A percentile compares a stretch with the other conserved stretches of the same genome.
phyloP scores from a whole-genome alignment of 2,888 invertebrate species.

The Pachymerium ferrugineum region DNA sequence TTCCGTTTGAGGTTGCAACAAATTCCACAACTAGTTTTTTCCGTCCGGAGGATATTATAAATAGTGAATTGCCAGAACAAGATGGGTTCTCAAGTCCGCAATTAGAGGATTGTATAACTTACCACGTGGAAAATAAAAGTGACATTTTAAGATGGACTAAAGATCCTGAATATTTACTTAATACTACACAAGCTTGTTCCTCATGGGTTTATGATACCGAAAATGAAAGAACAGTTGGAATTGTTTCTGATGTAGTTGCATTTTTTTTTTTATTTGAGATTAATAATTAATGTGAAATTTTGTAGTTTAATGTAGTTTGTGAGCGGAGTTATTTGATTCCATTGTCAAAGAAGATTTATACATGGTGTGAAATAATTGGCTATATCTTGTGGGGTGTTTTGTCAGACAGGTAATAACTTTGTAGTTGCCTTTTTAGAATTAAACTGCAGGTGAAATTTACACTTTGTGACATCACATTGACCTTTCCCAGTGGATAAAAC shows the following conservation, averaged over 20 bases:
- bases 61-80: background rate
- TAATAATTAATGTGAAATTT: background rate
- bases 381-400: background rate
- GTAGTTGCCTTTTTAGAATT: no score
- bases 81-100: background rate
- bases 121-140: background rate
- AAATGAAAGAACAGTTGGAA: background rate
- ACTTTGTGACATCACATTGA: background rate
- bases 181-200: background rate
- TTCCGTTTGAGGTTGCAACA: constrained; percentile 31
- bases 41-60: background rate
- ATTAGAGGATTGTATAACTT: background rate
- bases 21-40: background rate
- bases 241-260: background rate
- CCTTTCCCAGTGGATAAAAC: no score
- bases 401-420: constrained; percentile 21
- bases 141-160: background rate
- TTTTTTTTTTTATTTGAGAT: background rate
- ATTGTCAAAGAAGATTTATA: background rate
- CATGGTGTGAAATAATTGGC: background rate
- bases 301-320: constrained; percentile 15
- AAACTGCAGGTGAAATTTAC: no score
- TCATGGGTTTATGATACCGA: background rate
- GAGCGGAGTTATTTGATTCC: background rate
- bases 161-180: background rate